These are phyloP conservation scores for Chalcosyrphus nemorum DNA, from an alignment of 2,888 invertebrate genomes.

Conservation along the genomic window DNA sequence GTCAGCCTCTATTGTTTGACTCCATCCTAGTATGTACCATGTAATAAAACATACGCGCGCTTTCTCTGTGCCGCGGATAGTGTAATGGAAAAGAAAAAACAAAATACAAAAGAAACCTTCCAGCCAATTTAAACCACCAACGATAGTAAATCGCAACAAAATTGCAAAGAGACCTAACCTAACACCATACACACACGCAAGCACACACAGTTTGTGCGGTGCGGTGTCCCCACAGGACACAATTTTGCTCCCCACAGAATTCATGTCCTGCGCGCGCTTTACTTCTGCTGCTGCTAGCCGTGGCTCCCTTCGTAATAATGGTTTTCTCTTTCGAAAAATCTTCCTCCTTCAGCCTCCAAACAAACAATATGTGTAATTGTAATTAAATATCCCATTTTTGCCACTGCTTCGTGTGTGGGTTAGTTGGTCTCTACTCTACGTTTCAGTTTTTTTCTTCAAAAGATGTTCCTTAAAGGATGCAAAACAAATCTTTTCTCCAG, in stretches of 20 bases:
- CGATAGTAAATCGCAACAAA: constrained; percentile 65
- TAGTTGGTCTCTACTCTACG: constrained; percentile 14
- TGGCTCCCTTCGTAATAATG: too few species aligned
- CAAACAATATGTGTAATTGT: constrained; percentile 25
- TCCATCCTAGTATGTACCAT: constrained; percentile 39
- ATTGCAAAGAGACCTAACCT: constrained; percentile 58
- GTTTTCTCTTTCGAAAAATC: constrained; percentile 50
- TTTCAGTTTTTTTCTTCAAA: background rate
- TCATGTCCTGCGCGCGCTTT: constrained; percentile 29
- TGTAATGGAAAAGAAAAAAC: constrained; percentile 22
- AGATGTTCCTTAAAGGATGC: constrained; percentile 28
- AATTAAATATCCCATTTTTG: constrained; percentile 55
- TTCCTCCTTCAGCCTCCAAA: constrained; percentile 18
- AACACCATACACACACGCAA: constrained; percentile 17
- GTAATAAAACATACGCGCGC: constrained; percentile 55
- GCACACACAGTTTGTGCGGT: background rate
- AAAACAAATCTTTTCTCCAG: constrained; percentile 33
- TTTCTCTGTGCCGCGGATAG: background rate
- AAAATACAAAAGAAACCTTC: constrained; percentile 57
- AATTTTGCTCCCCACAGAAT: constrained; percentile 6
- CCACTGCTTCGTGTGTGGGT: background rate
- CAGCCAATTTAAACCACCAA: constrained; percentile 70
- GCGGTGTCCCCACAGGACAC: constrained; percentile 7
- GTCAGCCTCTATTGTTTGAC: constrained; percentile 66
- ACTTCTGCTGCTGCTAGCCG: background rate